Evolutionary conservation across 1,140 invertebrate genomes (phyloP).

Genomic region (Episyrphus balteatus): DNA sequence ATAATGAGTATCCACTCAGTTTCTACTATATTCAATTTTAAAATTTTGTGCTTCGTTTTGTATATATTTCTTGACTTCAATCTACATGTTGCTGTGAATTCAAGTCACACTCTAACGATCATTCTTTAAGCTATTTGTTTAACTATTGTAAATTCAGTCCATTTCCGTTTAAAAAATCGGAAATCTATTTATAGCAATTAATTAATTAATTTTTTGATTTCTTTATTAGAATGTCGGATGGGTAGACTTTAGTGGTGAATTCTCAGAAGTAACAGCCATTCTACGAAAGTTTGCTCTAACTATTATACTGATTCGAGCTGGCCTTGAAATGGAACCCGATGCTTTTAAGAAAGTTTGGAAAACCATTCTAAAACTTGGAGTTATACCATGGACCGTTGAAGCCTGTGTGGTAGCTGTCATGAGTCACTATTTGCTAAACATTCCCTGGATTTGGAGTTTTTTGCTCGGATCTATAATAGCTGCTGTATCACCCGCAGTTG

Average conservation of each 20-base stretch:
- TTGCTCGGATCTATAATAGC: conserved; percentile 79
- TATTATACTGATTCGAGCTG: conserved; percentile 85
- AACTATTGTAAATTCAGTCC: not conserved
- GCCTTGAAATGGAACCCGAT: conserved; percentile 78
- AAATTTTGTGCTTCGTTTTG: no score
- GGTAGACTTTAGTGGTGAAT: conserved; percentile 53
- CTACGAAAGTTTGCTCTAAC: conserved; percentile 79
- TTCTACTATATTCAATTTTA: no score
- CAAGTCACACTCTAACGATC: no score
- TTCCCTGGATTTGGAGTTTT: conserved; percentile 82
- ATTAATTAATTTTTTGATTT: not conserved
- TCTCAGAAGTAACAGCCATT: conserved; percentile 48
- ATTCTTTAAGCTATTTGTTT: not conserved
- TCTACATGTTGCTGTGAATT: no score
- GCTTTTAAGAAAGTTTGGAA: conserved; percentile 69
- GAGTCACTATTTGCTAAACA: conserved; percentile 59
- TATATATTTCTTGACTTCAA: no score
- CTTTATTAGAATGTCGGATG: conserved; percentile 53
- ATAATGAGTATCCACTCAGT: no score
- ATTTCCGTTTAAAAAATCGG: not conserved
- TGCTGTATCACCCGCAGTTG: conserved; percentile 89
- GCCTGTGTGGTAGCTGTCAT: conserved; percentile 53
- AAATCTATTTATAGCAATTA: not conserved
- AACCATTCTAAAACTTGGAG: conserved; percentile 68
- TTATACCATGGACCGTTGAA: conserved; percentile 81